Evolutionary conservation across 2,797 vertebrate genomes (phyloP), one percentile per base, ranked within the genome.

Genomic region (Triplophysa yarkandensis): DNA sequence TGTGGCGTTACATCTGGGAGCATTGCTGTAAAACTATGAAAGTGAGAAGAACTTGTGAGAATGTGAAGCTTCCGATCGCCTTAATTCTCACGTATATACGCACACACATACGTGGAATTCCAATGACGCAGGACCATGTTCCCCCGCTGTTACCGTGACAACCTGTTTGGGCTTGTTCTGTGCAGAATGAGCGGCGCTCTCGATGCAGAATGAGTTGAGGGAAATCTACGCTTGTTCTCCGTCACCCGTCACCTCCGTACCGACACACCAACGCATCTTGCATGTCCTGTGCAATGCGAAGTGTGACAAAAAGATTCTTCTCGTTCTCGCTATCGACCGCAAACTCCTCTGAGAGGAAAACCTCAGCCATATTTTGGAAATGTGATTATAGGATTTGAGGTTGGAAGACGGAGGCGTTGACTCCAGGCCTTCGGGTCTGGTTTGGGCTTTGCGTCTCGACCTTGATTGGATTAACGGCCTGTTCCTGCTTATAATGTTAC

Each of bases 101-200:
- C 72, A 48, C 19, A 13, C 52, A 66, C 63, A 61, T 68, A 79
- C 82, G 79, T 69, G 64, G 70, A 81, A 68, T 81, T 13, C 60
- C 43, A 5, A 21, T 86, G 88, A 88, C 82, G 80, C 77, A 68
- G 32, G 67, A 63, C 44, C 73, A 61, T 50, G 69, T 54, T 48
- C 48, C 65, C 71, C 70, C 54, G 50, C 55, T 50, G 75, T 80
- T 77, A 55, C 71, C 75, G 67, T 77, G 75, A 80, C 75, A 80
- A 80, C 79, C 50, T 69, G 67, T 28, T 52, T 25, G 50, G 60
- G 60, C 79, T 80, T 69, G 75, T 77, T 68, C 48, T 39, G 57
- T 30, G 61, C 3, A 8, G 67, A 41, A 58, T 55, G 39, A 72
- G 48, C 52, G 46, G 30, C 23, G 19, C 50, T 48, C 65, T 70